Conservation (phyloP, 2,888 invertebrate genomes). For the Dolichomitus sp. region DNA sequence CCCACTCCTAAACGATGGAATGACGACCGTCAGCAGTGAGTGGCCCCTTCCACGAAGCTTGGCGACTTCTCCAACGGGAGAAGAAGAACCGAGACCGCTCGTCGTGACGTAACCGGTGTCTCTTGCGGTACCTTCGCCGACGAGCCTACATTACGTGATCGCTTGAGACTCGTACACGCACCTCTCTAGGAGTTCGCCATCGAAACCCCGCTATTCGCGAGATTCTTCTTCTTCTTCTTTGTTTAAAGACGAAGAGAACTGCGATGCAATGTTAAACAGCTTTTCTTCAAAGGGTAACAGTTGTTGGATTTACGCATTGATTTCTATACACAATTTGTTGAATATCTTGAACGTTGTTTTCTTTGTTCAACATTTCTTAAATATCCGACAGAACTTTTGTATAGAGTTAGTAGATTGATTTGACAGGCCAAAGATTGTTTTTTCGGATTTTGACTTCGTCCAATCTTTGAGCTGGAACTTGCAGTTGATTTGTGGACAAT, state of each 20-base stretch:
- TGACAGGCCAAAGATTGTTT: neutral
- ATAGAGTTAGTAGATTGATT: neutral
- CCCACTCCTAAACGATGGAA: conserved; percentile 14
- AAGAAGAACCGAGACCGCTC: conserved; percentile 68
- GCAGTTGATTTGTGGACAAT: too few relatives aligned
- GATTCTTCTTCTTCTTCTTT: neutral
- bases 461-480: neutral
- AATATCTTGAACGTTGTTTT: neutral
- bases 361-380: neutral
- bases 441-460: neutral
- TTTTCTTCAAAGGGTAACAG: neutral
- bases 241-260: neutral
- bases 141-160: conserved; percentile 85
- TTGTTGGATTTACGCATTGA: neutral
- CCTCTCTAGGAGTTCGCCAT: conserved; percentile 53
- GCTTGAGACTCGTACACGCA: conserved; percentile 61
- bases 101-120: conserved; percentile 82
- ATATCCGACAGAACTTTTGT: neutral
- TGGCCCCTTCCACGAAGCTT: conserved; percentile 41
- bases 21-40: neutral
- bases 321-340: neutral
- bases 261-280: neutral
- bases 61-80: conserved; percentile 48
- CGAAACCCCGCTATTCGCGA: conserved; percentile 64
- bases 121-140: conserved; percentile 84